Base-by-base conservation (phyloP, 2,797 vertebrate genomes). In the Channa striata region DNA sequence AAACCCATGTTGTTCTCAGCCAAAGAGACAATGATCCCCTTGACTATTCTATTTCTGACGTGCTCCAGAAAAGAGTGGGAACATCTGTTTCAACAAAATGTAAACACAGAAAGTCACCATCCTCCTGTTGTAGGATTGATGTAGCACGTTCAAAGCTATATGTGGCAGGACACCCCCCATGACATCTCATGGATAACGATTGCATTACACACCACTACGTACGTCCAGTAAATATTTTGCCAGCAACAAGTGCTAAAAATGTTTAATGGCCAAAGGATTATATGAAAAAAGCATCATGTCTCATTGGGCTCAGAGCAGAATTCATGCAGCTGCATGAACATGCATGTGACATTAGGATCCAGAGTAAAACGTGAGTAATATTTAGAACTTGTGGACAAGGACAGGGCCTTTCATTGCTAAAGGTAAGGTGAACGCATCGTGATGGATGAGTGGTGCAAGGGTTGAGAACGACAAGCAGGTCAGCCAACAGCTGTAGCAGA, bases 1-100 rank as follows among this genome's bases (percentile, higher is more conserved):
- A 91, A 91, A 87, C 48, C 89, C 77, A 60, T 68, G 86, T 81
- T 85, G 80, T 90, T 89, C 73, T 83, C 74, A 85, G 87, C 87
- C 84, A 89, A 75, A 87, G 72, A 80, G 63, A 74, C 68, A 82
- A 86, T 54, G 74, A 78, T 85, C 83, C 74, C 53, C 58, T 64
- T 11, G 20, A 68, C 73, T 67, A 58, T 72, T 84, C 86, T 40
- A 64, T 23, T 86, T 88, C 66, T 73, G 82, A 86, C 84, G 76
- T 87, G 82, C 68, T 72, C 40, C 54, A 72, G 17, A 85, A 89
- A 89, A 85, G 71, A 83, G 72, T 64, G 34, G 21, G 9, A 72
- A 60, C 72, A 42, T 67, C 50, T 46, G 37, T 71, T 40, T 50
- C n/a, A 21, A 59, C 59, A 13, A 57, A 64, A 84, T 19, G 81